Percentiles rank a stretch among this genome's conserved stretches.
phyloP scores from a whole-genome alignment of 2,113 vertebrate species.

The Gasterosteus nipponicus region DNA sequence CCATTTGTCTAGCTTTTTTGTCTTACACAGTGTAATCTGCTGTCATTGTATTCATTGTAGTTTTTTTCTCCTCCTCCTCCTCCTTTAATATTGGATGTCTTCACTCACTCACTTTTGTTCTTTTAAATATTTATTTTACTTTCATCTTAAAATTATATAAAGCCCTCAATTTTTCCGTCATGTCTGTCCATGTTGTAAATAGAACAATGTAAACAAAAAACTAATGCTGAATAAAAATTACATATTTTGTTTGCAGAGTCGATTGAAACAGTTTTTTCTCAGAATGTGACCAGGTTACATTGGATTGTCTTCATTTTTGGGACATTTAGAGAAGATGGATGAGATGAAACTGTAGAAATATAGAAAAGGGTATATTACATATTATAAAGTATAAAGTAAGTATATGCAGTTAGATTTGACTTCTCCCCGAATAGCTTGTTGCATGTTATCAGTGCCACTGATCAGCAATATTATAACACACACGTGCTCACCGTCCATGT shows the following conservation, averaged over 20 bases:
- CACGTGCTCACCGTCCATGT: background rate
- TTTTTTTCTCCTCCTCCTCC: background rate
- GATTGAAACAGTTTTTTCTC: conserved; percentile 20
- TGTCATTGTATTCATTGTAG: conserved; percentile 8
- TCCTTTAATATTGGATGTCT: background rate
- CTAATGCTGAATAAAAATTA: conserved; percentile 80
- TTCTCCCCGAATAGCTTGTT: background rate
- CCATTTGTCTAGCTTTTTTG: conserved; percentile 17
- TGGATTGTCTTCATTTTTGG: background rate
- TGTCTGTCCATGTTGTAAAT: conserved; percentile 78
- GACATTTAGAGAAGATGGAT: background rate
- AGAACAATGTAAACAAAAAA: conserved; percentile 75
- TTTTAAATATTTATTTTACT: conserved; percentile 14
- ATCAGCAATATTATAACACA: background rate
- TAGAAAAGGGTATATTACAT: background rate
- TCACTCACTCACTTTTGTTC: conserved; percentile 8
- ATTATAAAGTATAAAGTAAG: background rate
- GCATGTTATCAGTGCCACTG: background rate
- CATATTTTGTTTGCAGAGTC: conserved; percentile 76
- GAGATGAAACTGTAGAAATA: background rate
- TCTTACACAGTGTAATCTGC: conserved; percentile 9
- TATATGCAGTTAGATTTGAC: background rate
- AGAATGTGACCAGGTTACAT: background rate
- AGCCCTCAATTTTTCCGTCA: conserved; percentile 46
- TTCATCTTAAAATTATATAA: conserved; percentile 44